Evolutionary conservation across 2,888 invertebrate species (phyloP).

Genomic region (Clunio marinus): DNA sequence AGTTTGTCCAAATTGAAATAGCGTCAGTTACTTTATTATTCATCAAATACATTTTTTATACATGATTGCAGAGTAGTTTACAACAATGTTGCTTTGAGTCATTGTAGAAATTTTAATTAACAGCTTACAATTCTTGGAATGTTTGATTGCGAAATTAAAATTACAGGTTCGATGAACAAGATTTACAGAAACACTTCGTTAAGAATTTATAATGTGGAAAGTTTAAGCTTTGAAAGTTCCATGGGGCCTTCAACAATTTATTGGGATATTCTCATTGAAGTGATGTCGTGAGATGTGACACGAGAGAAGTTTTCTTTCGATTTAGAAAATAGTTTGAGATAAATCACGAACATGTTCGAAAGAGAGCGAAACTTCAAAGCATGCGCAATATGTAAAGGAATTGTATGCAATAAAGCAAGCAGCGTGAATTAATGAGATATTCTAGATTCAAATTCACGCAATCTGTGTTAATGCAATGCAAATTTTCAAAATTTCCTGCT

Average conservation of each 20-base stretch:
- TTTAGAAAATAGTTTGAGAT: too few species aligned
- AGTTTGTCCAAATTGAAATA: too few species aligned
- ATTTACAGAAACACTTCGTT: not conserved
- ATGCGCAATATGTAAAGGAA: not conserved
- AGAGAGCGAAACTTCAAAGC: constrained; percentile 2
- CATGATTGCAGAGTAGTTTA: too few species aligned
- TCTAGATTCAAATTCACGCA: constrained; percentile 19
- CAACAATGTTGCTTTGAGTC: too few species aligned
- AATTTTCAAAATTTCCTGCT: constrained; percentile 6
- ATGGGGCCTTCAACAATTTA: not conserved
- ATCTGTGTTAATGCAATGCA: constrained; percentile 21
- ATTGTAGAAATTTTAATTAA: not conserved
- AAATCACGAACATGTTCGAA: not conserved
- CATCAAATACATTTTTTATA: too few species aligned
- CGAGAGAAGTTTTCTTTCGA: constrained; percentile 6
- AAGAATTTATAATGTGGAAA: not conserved
- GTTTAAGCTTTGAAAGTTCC: not conserved
- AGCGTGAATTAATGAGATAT: constrained; percentile 4
- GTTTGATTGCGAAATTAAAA: not conserved
- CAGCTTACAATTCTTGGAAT: not conserved
- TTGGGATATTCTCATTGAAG: not conserved
- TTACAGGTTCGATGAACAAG: not conserved
- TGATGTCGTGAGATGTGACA: not conserved
- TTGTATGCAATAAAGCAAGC: not conserved
- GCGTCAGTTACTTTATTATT: too few species aligned